These are phyloP conservation scores for Homarus americanus DNA, from an alignment of 1,140 invertebrate genomes.

Conservation along the genomic window DNA sequence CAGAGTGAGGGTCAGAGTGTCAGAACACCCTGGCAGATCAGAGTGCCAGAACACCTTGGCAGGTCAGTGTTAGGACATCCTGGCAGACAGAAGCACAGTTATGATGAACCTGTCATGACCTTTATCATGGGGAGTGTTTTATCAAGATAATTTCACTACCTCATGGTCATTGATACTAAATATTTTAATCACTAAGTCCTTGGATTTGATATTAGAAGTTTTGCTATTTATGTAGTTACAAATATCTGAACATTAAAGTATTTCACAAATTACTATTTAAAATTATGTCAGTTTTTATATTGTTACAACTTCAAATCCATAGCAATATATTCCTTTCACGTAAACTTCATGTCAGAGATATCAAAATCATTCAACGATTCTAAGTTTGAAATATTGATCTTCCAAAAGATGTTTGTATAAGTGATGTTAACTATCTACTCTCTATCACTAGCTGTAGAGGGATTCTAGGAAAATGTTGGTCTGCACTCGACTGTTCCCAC, in stretches of 20 bases:
- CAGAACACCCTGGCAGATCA: too few relatives aligned
- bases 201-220: neutral
- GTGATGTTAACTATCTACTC: neutral
- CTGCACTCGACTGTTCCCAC: conserved; percentile 44
- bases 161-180: too few relatives aligned
- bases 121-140: too few relatives aligned
- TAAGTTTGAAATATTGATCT: neutral
- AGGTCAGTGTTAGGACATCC: too few relatives aligned
- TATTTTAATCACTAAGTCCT: too few relatives aligned
- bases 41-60: too few relatives aligned
- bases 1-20: too few relatives aligned
- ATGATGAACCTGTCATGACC: too few relatives aligned
- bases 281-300: neutral
- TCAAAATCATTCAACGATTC: neutral
- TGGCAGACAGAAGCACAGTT: too few relatives aligned
- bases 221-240: neutral
- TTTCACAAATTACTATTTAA: neutral
- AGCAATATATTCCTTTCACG: neutral
- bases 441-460: neutral
- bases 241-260: neutral
- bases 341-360: neutral
- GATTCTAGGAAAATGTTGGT: conserved; percentile 39
- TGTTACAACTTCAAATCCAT: neutral
- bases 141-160: too few relatives aligned
- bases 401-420: neutral